phyloP scores from a whole-genome alignment of 1,140 invertebrate species.

The Cydia pomonella region DNA sequence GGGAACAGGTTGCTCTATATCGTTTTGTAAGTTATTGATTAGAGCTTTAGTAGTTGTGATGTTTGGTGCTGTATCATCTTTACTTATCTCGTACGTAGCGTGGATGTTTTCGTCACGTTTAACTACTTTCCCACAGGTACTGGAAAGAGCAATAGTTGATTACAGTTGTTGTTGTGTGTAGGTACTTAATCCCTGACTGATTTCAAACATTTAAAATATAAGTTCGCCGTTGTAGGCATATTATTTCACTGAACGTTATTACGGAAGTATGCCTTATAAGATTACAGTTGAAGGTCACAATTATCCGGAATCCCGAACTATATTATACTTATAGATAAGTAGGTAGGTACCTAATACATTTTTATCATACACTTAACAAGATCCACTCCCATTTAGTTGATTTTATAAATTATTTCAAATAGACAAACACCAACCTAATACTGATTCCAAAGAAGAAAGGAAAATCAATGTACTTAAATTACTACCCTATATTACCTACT shows the following conservation, averaged over 20 bases:
- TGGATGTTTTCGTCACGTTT: conserved; percentile 6
- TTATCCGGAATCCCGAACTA: not conserved
- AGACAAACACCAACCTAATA: too few relatives aligned
- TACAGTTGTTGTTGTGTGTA: too few relatives aligned
- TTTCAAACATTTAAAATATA: too few relatives aligned
- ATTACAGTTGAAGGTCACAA: not conserved
- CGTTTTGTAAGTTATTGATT: not conserved
- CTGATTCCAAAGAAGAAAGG: too few relatives aligned
- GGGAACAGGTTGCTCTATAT: not conserved
- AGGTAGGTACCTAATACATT: not conserved
- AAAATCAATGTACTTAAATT: too few relatives aligned
- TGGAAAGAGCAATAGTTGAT: not conserved
- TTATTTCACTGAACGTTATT: not conserved
- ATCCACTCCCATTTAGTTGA: not conserved
- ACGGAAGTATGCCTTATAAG: not conserved
- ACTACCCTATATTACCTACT: too few relatives aligned
- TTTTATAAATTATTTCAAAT: not conserved
- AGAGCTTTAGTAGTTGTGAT: not conserved
- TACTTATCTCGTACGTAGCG: not conserved
- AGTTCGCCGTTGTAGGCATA: not conserved
- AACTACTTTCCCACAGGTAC: conserved; percentile 3
- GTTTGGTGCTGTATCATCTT: not conserved
- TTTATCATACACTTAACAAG: not conserved
- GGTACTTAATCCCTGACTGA: too few relatives aligned
- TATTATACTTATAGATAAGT: not conserved